Evolutionary conservation across 2,888 invertebrate genomes (phyloP).

Genomic region (Acanthopleura granulata): DNA sequence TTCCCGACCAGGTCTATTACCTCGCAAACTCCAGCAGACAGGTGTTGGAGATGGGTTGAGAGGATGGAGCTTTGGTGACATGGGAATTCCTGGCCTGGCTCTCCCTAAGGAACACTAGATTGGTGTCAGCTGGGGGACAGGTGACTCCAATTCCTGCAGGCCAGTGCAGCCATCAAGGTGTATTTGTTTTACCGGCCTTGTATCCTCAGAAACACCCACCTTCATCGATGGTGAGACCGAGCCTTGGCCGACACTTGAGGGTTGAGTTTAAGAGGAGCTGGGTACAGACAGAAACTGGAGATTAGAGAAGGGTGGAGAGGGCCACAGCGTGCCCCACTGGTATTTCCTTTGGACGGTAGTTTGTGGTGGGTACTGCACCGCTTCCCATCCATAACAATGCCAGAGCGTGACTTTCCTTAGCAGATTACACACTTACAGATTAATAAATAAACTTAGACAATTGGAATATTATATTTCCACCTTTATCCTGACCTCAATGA

Average conservation of each 20-base stretch:
- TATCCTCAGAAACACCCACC: slow-evolving; percentile 10
- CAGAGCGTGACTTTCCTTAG: slow-evolving; percentile 2
- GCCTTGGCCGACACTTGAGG: slow-evolving; percentile 5
- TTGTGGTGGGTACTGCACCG: background rate
- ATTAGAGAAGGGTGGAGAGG: background rate
- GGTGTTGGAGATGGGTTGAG: background rate
- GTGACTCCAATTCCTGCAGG: slow-evolving; percentile 5
- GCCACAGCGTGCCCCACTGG: background rate
- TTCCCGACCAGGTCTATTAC: no score
- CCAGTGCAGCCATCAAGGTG: background rate
- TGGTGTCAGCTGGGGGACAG: background rate
- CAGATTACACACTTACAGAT: no score
- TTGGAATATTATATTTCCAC: no score
- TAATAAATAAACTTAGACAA: no score
- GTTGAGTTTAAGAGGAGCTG: background rate
- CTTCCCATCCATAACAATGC: background rate
- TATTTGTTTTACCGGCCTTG: slow-evolving; percentile 7
- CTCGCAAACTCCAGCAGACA: background rate
- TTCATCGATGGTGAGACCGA: background rate
- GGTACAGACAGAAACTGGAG: slow-evolving; percentile 9
- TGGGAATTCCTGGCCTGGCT: background rate
- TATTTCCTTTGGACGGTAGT: background rate
- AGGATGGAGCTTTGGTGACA: background rate
- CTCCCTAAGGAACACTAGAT: background rate
- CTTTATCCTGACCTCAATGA: no score